Base-by-base conservation (phyloP, 2,797 vertebrate species). In the Hoplostethus mediterraneus region DNA sequence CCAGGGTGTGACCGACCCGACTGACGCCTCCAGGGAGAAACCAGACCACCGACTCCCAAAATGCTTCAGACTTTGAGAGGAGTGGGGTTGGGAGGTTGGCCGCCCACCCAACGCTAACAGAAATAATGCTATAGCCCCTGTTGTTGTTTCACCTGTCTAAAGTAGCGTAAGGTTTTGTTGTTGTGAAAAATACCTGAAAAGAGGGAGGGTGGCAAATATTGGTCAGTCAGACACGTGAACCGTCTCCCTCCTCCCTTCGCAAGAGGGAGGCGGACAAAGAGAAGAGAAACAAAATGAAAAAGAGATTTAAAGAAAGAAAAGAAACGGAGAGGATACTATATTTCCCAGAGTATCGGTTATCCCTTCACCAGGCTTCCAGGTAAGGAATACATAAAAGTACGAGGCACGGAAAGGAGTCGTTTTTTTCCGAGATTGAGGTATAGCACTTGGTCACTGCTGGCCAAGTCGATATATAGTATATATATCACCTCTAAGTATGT, bases 321-420 rank as follows among this genome's bases (percentile, higher is more conserved):
- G 64, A 77, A 85, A 78, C 71, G 61, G 71, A 66, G 67, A 81
- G 84, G 83, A 76, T 82, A 69, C 73, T 71, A 59, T 73, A 87
- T 92, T 91, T 93, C 91, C 92, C 93, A 94, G 93, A 94, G 91
- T 93, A 90, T 92, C 84, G 63, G 74, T 83, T 87, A 66, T 88
- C 87, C 87, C 88, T 86, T 88, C 71, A 64, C 84, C 83, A 82
- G 82, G 89, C 85, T 88, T 87, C 83, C 79, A 80, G 87, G 86
- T 88, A 80, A 87, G 82, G 82, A 87, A 84, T 82, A 79, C 78
- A 60, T 61, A 70, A 79, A 86, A 81, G 85, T 81, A 84, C 73
- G 91, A 91, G 92, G 94, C 93, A 94, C 92, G 75, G 88, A 93
- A 79, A 91, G 84, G 81, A 90, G 83, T 84, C 73, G 75, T 87